Base-by-base conservation (phyloP, 1,140 invertebrate genomes). In the Coboldia fuscipes region DNA sequence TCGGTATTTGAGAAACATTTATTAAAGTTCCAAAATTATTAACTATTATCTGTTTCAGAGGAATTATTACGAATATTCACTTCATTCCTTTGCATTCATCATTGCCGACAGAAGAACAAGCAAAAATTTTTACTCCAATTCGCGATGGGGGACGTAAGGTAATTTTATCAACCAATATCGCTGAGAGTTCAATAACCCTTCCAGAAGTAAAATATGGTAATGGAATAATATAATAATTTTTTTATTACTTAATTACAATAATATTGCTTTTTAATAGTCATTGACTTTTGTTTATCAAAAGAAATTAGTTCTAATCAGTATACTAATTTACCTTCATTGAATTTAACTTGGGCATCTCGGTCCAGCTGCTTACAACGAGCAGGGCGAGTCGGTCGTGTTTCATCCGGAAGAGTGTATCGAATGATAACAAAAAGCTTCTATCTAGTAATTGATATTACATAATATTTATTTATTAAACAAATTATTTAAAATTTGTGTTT, bases 171-270 rank as follows among this genome's bases (percentile, higher is more conserved):
- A 97, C 93, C 5, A 93, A 97, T 56, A 92, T 97, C 42, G 89
- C 90, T 1, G 94, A 98, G 58, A 94, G 85, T 51, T 92, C 89
- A 17, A 81, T 98, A 30, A 97, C 93, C 4, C 83, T 98, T 21
- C 72, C 81, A 20, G 84, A 96, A 58, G 73, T 93, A 19, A 77
- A 73, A 52, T 96, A 88, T 63, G 83, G 72, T 73, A 48, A 45
- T 45, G 38, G 26, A 28, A 23, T 28, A 35, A 24, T 33, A 20
- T 40, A 33, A 28, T 4, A 28, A 28, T 29, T 6, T 13, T 6
- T 29, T 6, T 27, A 36, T 16, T 12, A 10, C 12, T 18, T 29
- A 36, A 42, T 34, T 38, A 30, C 34, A 29, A 24, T 36, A 37
- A 36, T 13, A 36, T 34, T 29, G 34, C 35, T 38, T 42, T 13